A percentile compares a stretch with the other conserved stretches of the same genome.
Conservation (phyloP, 2,797 vertebrate genomes). For the Pseudochaenichthys georgianus region DNA sequence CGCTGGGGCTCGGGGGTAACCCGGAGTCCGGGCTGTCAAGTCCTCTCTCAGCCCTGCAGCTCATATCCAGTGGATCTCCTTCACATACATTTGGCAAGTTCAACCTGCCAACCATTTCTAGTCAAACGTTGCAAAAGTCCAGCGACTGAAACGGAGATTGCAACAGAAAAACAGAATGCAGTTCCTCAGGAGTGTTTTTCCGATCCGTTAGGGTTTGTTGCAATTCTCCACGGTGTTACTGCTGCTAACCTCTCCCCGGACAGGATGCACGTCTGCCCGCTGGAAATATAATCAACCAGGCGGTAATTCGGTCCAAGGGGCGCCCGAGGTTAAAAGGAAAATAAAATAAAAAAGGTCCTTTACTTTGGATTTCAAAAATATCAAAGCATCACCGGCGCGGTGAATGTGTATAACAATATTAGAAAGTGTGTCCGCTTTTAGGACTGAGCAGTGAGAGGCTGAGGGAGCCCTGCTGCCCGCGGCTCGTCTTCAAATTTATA, state of each 20-base stretch:
- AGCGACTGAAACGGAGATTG: constrained; percentile 22
- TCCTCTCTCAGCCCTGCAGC: constrained; percentile 89
- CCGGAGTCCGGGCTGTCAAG: constrained; percentile 97
- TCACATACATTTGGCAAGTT: constrained; percentile 91
- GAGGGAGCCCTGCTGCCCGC: constrained; percentile 25
- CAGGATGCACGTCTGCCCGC: constrained; percentile 39
- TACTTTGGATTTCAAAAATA: not conserved
- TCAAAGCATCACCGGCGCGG: not conserved
- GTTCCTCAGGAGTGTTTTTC: not conserved
- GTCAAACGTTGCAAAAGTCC: constrained; percentile 52
- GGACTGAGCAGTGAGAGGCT: not conserved
- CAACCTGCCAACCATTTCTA: constrained; percentile 92
- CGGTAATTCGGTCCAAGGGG: not conserved
- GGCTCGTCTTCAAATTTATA: constrained; percentile 63
- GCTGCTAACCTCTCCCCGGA: constrained; percentile 18
- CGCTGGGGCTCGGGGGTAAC: constrained; percentile 90
- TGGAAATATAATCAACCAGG: constrained; percentile 33
- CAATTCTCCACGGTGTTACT: constrained; percentile 24
- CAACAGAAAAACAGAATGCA: constrained; percentile 33
- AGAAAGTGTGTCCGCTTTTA: too few relatives aligned
- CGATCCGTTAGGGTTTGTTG: not conserved
- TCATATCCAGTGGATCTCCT: constrained; percentile 89
- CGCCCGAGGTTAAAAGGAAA: not conserved
- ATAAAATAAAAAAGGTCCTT: not conserved
- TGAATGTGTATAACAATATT: too few relatives aligned